A percentile compares a stretch with the other conserved stretches of the same genome.
phyloP scores from a whole-genome alignment of 2,113 vertebrate genomes.

The Menura novaehollandiae region DNA sequence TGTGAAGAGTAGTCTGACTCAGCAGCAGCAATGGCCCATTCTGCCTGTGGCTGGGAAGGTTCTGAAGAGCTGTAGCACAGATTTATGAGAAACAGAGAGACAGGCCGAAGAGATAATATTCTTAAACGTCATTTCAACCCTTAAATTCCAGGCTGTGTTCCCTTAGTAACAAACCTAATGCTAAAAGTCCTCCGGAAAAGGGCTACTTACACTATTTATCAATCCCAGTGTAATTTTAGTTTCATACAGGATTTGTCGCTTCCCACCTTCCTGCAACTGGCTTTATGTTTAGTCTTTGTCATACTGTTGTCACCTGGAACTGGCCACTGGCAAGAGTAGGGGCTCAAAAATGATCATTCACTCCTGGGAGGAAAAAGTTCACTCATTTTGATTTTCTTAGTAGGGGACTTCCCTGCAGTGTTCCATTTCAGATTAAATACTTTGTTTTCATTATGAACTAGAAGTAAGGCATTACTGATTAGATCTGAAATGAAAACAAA shows the following conservation, averaged over 20 bases:
- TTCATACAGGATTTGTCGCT: not conserved
- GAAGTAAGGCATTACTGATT: not conserved
- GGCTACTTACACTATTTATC: not conserved
- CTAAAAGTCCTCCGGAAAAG: not conserved
- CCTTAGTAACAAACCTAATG: not conserved
- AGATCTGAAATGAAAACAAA: not conserved
- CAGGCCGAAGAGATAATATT: not conserved
- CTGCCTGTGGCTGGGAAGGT: not conserved
- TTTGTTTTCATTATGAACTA: not conserved
- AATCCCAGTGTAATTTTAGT: not conserved
- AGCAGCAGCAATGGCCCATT: not conserved
- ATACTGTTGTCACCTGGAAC: not conserved
- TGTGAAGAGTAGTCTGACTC: not conserved
- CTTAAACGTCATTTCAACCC: not conserved
- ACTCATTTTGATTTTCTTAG: not conserved
- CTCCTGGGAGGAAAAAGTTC: not conserved
- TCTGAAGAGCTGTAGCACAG: not conserved
- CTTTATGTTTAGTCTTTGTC: not conserved
- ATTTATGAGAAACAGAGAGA: not conserved
- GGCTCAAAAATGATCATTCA: not conserved
- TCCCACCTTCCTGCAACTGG: not conserved
- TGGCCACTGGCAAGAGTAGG: not conserved
- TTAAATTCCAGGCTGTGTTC: not conserved
- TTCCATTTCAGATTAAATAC: not conserved
- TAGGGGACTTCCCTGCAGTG: not conserved